Base-by-base conservation (phyloP, 1,140 invertebrate species). In the Littorina saxatilis region DNA sequence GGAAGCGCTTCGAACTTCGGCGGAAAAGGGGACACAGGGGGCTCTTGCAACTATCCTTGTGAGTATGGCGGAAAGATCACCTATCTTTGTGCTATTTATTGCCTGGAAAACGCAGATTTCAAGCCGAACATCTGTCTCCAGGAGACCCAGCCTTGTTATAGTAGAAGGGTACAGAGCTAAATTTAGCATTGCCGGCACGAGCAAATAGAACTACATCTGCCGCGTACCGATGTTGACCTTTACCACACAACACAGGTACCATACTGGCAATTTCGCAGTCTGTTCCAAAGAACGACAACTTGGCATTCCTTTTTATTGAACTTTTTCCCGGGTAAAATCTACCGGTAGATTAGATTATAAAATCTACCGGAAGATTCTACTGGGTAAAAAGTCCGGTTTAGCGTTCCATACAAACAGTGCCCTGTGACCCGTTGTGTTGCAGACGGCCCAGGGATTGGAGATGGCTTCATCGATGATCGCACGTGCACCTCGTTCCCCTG, bases 401-500 rank as follows among this genome's bases (percentile, higher is more conserved):
- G 58, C 58, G 7, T 29, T n/a, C 43, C 43, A 47, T 47, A 17
- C 7, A 47, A 47, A 47, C 43, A 47, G 43, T 5, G 15, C 43
- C 7, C 32, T 39, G 0, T 75, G 40, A 40, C 40, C 32, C 0
- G 35, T 29, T n/a, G n/a, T n/a, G n/a, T 3, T 55, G n/a, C 66
- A 50, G 66, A 39, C 9, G 66, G 63, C 2, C 52, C 37, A 11
- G 50, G 68, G 7, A 20, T 17, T 13, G 47, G 68, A 4, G 32
- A 73, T 32, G 68, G 68, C 9, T 80, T 70, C 55, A 39, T 70
- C 63, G 78, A 79, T 37, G 50, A 52, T 66, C n/a, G 78, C 39
- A 74, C 74, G 15, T 88, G 87, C 50, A 81, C 84, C 13, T 83
- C 84, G 35, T 88, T 87, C 68, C 89, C 89, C 1, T 90, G 89